Conservation (phyloP, 2,888 invertebrate genomes). For the Crematogaster levior region DNA sequence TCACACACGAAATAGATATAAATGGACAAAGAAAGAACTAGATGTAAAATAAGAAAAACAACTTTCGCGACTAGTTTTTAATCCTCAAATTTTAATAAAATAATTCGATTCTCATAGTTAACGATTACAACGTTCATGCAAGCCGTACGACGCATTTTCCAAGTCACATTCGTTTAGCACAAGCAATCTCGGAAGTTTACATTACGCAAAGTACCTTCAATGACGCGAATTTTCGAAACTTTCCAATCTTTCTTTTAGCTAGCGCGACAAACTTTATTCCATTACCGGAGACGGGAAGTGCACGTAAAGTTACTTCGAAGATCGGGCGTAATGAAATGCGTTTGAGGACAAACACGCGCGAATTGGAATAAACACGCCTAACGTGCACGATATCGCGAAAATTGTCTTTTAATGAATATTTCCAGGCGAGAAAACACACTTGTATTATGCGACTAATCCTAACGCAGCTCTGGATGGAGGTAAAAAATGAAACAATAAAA, state of each 20-base stretch:
- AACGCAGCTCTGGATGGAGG: neutral
- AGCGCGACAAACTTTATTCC: slow-evolving; percentile 47
- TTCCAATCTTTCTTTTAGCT: slow-evolving; percentile 53
- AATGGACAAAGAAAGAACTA: no score
- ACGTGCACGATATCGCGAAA: neutral
- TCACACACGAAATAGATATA: neutral
- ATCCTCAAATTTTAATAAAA: slow-evolving; percentile 18
- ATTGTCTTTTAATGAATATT: neutral
- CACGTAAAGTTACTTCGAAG: slow-evolving; percentile 32
- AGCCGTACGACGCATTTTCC: slow-evolving; percentile 26
- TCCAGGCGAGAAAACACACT: neutral
- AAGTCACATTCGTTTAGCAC: slow-evolving; percentile 52
- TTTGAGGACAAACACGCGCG: slow-evolving; percentile 12
- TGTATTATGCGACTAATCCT: neutral
- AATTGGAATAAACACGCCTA: slow-evolving; percentile 13
- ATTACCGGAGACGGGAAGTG: slow-evolving; percentile 41
- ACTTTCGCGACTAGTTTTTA: neutral
- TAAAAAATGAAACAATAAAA: neutral
- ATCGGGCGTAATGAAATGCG: slow-evolving; percentile 44
- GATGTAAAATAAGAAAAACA: neutral
- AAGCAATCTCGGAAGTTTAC: slow-evolving; percentile 55
- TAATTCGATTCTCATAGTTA: neutral
- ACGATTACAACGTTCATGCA: slow-evolving; percentile 11
- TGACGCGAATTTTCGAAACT: slow-evolving; percentile 51
- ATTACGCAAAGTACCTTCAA: slow-evolving; percentile 55